Evolutionary conservation across 2,113 vertebrate genomes (phyloP).

Genomic region (Nothocercus nigrocapillus): DNA sequence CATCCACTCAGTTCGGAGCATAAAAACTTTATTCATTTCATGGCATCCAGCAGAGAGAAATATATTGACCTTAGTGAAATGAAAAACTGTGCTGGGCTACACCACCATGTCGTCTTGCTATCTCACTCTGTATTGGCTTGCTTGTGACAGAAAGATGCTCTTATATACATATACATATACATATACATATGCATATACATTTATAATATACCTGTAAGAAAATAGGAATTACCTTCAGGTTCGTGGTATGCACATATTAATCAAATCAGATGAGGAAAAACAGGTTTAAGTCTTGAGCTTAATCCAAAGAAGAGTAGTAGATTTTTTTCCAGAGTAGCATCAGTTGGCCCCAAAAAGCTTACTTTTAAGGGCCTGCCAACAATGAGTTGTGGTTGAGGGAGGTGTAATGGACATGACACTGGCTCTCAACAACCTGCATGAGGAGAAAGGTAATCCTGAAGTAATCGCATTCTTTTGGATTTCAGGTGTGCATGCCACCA

Average conservation of each 20-base stretch:
- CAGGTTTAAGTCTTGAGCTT: neutral
- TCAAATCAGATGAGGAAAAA: neutral
- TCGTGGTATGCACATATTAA: neutral
- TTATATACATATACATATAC: neutral
- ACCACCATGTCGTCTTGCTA: neutral
- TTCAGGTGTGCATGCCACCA: neutral
- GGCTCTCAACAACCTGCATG: neutral
- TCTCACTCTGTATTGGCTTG: neutral
- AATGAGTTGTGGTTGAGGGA: neutral
- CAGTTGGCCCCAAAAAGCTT: neutral
- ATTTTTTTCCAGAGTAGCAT: neutral
- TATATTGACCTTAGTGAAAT: neutral
- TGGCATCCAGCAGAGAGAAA: neutral
- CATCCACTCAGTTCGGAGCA: neutral
- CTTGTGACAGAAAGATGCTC: neutral
- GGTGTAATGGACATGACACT: neutral
- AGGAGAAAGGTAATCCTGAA: neutral
- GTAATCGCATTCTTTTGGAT: no score
- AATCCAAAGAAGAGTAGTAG: neutral
- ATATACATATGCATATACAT: neutral
- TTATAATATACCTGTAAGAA: neutral
- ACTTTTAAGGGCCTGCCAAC: neutral
- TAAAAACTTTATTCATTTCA: neutral
- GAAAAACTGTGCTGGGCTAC: neutral
- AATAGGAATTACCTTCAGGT: neutral